These are phyloP conservation scores for Aphelenchoides besseyi DNA, from an alignment of 1,140 invertebrate genomes.

Conservation along the genomic window DNA sequence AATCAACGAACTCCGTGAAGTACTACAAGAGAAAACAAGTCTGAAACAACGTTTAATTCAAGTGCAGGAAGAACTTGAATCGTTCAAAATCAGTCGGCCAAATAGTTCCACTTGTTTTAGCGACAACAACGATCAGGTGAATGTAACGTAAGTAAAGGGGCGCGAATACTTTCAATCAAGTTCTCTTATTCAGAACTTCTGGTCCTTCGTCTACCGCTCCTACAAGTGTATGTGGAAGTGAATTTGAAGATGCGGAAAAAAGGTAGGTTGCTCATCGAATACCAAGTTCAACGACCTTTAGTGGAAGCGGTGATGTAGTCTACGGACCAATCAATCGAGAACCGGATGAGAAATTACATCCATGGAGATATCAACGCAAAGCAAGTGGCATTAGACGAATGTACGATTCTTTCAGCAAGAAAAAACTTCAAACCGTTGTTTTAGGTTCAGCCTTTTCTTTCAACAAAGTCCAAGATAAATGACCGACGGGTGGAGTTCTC, in stretches of 20 bases:
- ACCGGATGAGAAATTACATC: conserved; percentile 80
- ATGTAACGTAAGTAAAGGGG: background rate
- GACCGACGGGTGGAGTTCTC: too few species aligned
- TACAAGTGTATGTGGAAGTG: background rate
- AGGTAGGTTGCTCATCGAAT: background rate
- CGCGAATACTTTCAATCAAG: background rate
- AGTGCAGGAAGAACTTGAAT: background rate
- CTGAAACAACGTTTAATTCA: background rate
- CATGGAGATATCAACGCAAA: conserved; percentile 63
- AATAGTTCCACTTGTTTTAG: background rate
- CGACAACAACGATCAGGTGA: background rate
- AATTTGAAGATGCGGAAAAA: background rate
- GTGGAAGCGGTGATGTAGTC: conserved; percentile 67
- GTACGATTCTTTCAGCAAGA: conserved; percentile 54
- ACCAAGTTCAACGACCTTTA: background rate
- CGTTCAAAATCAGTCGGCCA: background rate
- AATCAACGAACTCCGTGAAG: conserved; percentile 79
- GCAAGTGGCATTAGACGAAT: conserved; percentile 59
- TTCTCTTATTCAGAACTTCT: background rate
- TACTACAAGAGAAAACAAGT: conserved; percentile 75
- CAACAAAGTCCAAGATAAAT: background rate
- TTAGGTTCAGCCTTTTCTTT: conserved; percentile 12
- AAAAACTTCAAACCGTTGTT: background rate
- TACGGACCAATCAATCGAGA: conserved; percentile 91
- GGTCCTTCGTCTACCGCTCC: background rate